phyloP scores from a whole-genome alignment of 2,113 vertebrate species.

The Oreochromis niloticus region DNA sequence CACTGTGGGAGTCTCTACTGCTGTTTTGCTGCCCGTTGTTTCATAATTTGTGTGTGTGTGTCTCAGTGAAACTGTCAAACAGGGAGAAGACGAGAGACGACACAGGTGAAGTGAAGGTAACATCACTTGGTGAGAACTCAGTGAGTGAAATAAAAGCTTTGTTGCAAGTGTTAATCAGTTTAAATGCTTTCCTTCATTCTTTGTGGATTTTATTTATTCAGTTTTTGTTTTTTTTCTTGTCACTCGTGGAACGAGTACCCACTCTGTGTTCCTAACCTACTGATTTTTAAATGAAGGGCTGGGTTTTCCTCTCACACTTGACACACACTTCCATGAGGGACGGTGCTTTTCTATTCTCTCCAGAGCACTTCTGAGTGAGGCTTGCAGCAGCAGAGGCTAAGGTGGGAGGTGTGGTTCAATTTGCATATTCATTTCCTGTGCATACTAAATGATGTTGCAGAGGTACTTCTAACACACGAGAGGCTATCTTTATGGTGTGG shows the following conservation, averaged over 20 bases:
- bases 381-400: not conserved
- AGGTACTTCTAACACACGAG: not conserved
- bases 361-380: not conserved
- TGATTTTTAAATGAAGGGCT: not conserved
- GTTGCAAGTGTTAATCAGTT: not conserved
- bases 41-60: not conserved
- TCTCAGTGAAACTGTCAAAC: not conserved
- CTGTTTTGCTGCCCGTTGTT: not conserved
- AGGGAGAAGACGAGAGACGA: not conserved
- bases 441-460: not conserved
- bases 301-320: not conserved
- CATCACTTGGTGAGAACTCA: not conserved
- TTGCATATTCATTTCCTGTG: not conserved
- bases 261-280: not conserved
- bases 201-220: not conserved
- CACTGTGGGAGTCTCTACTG: not conserved
- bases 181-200: not conserved
- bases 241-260: rapidly evolving
- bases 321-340: not conserved
- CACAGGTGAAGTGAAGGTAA: not conserved
- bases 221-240: not conserved
- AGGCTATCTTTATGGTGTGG: not conserved
- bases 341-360: not conserved
- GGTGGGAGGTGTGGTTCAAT: not conserved
- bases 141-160: not conserved